These are phyloP conservation scores for Clarias laeviceps DNA, from an alignment of 2,797 vertebrate genomes.

Conservation along the genomic window DNA sequence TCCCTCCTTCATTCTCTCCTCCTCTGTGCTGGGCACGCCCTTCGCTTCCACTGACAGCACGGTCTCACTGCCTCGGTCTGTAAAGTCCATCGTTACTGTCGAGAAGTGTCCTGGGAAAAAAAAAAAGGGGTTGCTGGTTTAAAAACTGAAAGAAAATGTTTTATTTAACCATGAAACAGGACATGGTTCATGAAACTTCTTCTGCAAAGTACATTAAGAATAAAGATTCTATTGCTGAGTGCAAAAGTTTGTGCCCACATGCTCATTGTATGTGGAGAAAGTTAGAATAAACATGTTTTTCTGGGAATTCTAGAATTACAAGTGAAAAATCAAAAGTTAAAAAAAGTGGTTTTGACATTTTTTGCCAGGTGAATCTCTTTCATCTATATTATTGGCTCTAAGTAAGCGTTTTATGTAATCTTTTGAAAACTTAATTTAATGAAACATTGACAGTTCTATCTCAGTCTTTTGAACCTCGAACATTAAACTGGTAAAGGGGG, in stretches of 20 bases:
- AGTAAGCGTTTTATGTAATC: neutral
- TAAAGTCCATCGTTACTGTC: conserved; percentile 79
- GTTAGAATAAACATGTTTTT: neutral
- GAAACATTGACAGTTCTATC: neutral
- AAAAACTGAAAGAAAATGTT: neutral
- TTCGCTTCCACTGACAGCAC: conserved; percentile 81
- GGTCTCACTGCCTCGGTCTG: conserved; percentile 79
- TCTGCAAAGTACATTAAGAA: neutral
- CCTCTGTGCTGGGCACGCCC: conserved; percentile 83
- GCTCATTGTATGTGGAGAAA: too few relatives aligned
- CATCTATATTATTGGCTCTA: neutral
- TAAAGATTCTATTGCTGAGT: neutral
- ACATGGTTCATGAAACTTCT: too few relatives aligned
- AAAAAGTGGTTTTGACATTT: too few relatives aligned
- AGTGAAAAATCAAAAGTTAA: neutral
- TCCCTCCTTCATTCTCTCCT: conserved; percentile 87
- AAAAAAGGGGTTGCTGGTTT: neutral
- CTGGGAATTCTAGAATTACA: neutral
- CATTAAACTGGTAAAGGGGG: neutral
- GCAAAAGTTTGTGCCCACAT: neutral
- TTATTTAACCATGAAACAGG: neutral
- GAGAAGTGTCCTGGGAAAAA: conserved; percentile 90
- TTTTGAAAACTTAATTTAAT: neutral
- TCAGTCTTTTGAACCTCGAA: neutral
- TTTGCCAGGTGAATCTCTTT: neutral